Percentiles rank a stretch among this genome's conserved stretches.
Evolutionary conservation across 2,888 invertebrate species (phyloP).

Genomic region (Habrosyne pyritoides): DNA sequence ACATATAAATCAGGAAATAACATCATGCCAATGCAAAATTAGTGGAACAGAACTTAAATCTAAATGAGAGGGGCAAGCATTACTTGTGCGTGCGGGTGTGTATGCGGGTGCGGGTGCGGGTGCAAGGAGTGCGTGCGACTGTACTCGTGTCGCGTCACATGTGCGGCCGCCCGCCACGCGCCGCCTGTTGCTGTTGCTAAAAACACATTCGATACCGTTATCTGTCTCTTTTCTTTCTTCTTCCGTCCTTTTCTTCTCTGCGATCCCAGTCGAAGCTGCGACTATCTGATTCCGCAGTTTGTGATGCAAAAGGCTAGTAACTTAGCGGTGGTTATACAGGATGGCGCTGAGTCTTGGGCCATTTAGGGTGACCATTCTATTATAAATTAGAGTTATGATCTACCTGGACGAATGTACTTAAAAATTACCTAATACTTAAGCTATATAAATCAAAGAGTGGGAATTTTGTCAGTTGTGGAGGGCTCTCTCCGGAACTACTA

Average conservation of each 20-base stretch:
- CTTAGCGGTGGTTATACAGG: background rate
- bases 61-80: slow-evolving; percentile 9
- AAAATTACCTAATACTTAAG: too few species aligned
- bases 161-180: slow-evolving; percentile 61
- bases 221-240: background rate
- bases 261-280: background rate
- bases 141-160: slow-evolving; percentile 44
- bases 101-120: slow-evolving; percentile 22
- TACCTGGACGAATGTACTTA: too few species aligned
- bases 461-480: too few species aligned
- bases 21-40: slow-evolving; percentile 21
- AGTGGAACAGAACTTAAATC: slow-evolving; percentile 17
- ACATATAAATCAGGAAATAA: background rate
- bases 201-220: slow-evolving; percentile 18
- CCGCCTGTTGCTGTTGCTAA: slow-evolving; percentile 61
- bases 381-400: too few species aligned
- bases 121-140: background rate
- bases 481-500: too few species aligned
- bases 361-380: background rate
- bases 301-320: background rate
- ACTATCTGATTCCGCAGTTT: background rate
- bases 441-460: background rate
- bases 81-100: slow-evolving; percentile 31
- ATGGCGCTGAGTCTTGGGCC: background rate
- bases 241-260: background rate